Evolutionary conservation across 2,888 invertebrate species (phyloP), one percentile per base, ranked within the genome.

Genomic region (Rugalucina vietnamica): DNA sequence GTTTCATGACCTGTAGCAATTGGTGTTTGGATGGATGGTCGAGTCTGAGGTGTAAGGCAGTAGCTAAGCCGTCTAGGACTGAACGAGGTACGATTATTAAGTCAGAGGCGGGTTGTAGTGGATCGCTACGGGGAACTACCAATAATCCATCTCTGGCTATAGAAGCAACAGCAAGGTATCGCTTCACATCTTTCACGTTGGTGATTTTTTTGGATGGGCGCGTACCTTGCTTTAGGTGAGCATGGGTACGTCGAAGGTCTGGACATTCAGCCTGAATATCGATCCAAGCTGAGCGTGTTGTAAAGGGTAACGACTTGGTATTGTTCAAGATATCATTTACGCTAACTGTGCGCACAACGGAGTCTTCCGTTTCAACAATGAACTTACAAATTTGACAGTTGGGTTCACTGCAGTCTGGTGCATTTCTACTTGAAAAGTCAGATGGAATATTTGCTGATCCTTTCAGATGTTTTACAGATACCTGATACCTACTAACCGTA

Each of bases 11-110:
- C 1, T 65, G 49, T 24, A 82, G 71, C 18, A 90, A 65, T 79
- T 91, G 89, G 57, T 90, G 84, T 34, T 71, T 82, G 4, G 85
- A 69, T 1, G 91, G 89, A 39, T 90, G 89, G 50, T 86, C 54
- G 0, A 89, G 83, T 27, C 79, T 69, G 0, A 88, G 77, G 60
- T 90, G 89, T 0, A 90, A 65, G 0, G 87, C 85, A n/a, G 86
- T 89, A 0, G 85, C 18, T 3, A 91, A 50, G 29, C 87, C 90
- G 73, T 86, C 81, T 4, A 91, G 29, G n/a, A 86, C 76, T 12
- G 37, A 43, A 10, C 88, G 65, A n/a, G 90, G 88, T 32, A 89
- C 84, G 29, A 91, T 75, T 36, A 90, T 89, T 4, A 80, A 71
- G 21, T 90, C 89, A 1, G 75, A 43, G 12, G 71, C 14, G 0